A percentile compares a stretch with the other conserved stretches of the same genome.
phyloP scores from a whole-genome alignment of 2,888 invertebrate genomes.

The Philopedon plagiatum region DNA sequence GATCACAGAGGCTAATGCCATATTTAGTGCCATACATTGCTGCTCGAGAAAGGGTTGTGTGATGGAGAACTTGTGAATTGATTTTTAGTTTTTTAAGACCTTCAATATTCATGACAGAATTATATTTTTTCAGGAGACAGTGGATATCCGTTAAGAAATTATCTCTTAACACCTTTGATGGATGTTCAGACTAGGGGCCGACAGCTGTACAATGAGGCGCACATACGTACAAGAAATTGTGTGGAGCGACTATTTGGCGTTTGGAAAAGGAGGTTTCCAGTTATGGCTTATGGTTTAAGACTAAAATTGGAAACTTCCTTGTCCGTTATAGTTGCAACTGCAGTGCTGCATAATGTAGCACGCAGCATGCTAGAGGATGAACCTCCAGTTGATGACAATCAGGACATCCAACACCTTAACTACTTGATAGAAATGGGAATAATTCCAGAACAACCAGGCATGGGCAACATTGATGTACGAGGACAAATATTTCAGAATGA shows the following conservation, averaged over 20 bases:
- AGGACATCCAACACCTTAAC: conserved; percentile 18
- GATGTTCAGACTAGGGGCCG: conserved; percentile 31
- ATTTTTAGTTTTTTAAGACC: too few species aligned
- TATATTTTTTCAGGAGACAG: background rate
- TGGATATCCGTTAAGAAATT: conserved; percentile 51
- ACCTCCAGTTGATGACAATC: conserved; percentile 19
- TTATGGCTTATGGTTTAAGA: too few species aligned
- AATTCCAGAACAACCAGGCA: conserved; percentile 15
- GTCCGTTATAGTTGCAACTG: conserved; percentile 31
- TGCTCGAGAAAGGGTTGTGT: too few species aligned
- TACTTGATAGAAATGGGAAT: conserved; percentile 27
- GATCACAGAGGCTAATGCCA: too few species aligned
- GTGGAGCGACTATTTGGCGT: conserved; percentile 50
- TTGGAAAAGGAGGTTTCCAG: conserved; percentile 56
- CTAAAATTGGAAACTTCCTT: conserved; percentile 19
- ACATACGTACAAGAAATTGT: conserved; percentile 38
- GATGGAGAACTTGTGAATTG: too few species aligned
- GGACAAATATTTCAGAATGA: background rate
- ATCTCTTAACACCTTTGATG: conserved; percentile 43
- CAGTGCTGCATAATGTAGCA: conserved; percentile 35
- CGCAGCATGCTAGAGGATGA: conserved; percentile 20
- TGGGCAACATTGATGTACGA: background rate
- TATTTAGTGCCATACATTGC: too few species aligned
- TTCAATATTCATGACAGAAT: too few species aligned
- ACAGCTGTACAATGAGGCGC: conserved; percentile 44